A percentile compares a stretch with the other conserved stretches of the same genome.
phyloP scores from a whole-genome alignment of 2,888 invertebrate species.

The Ichneumon xanthorius region DNA sequence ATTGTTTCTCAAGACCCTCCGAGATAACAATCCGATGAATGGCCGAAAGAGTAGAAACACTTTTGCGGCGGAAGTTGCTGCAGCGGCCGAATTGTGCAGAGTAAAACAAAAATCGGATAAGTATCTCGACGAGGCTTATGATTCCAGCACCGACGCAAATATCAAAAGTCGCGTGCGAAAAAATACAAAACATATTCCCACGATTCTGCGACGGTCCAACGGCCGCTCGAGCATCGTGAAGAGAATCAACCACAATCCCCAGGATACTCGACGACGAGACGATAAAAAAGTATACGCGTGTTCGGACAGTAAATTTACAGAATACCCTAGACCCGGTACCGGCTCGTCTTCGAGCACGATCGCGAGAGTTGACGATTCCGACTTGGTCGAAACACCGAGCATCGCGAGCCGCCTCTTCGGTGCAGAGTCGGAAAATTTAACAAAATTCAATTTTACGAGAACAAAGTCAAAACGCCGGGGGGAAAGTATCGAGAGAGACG shows the following conservation, averaged over 20 bases:
- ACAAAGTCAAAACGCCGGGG: background rate
- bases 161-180: conserved; percentile 12
- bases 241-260: background rate
- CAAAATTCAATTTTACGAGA: no score
- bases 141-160: conserved; percentile 15
- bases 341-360: background rate
- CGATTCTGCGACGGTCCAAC: conserved; percentile 57
- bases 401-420: background rate
- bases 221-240: conserved; percentile 15
- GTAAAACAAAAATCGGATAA: conserved; percentile 1
- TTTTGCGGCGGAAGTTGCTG: conserved; percentile 25
- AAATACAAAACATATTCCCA: conserved; percentile 61
- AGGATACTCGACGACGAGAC: background rate
- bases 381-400: background rate
- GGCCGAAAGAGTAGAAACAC: background rate
- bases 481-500: background rate
- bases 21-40: conserved; percentile 3
- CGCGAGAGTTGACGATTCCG: background rate
- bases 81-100: background rate
- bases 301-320: background rate
- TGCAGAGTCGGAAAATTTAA: background rate
- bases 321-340: background rate
- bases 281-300: background rate
- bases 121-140: background rate
- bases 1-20: conserved; percentile 41